Percentiles rank a stretch among this genome's conserved stretches.
These are phyloP conservation scores for Notocelia uddmanniana DNA, from an alignment of 2,888 invertebrate species.

Conservation along the genomic window DNA sequence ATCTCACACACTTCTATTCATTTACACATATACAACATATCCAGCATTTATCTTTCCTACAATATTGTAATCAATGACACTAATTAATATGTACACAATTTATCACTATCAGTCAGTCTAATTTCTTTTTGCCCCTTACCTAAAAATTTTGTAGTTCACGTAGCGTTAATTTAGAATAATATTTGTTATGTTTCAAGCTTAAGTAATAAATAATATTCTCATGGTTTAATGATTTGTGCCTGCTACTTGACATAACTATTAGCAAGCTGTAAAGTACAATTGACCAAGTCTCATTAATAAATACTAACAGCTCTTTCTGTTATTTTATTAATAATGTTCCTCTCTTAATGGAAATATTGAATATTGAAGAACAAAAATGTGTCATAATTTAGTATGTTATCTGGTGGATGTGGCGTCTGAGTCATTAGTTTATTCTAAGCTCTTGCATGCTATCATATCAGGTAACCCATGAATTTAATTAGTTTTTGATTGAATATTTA, in stretches of 20 bases:
- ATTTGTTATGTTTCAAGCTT: no score
- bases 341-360: not conserved
- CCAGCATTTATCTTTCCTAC: not conserved
- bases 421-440: constrained; percentile 1
- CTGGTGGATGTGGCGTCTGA: not conserved
- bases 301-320: not conserved
- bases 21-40: not conserved
- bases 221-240: no score
- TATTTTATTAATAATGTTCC: no score
- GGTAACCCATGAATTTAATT: not conserved
- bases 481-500: no score
- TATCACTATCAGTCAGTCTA: not conserved
- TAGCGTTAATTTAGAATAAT: no score
- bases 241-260: no score
- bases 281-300: no score
- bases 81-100: not conserved
- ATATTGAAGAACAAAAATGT: not conserved
- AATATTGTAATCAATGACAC: not conserved
- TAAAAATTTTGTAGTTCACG: no score
- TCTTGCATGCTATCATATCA: constrained; percentile 10
- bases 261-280: no score
- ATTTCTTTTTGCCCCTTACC: not conserved
- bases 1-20: not conserved
- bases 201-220: no score
- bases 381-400: not conserved